Evolutionary conservation across 1,140 invertebrate species (phyloP), one percentile per base, ranked within the genome.

Genomic region (Drosophila ogumai): DNA sequence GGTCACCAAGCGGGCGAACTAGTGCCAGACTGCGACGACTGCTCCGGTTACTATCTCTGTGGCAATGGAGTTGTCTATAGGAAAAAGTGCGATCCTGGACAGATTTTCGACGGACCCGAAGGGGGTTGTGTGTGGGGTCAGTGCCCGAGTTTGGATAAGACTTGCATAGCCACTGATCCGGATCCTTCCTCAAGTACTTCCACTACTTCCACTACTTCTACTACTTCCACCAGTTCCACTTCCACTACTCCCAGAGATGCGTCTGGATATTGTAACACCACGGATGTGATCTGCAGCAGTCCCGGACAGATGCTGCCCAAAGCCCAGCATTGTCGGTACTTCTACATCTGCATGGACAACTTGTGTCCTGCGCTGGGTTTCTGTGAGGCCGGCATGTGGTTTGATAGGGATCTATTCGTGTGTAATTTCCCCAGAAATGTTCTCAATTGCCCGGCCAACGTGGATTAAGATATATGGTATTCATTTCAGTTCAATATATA

Each of bases 381-480:
- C 66, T 88, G 85, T 41, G 81, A 88, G 69, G 6, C 6, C 3
- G 85, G 85, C 31, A 69, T 9, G 13, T 90, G 85, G 85, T 88
- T 85, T 32, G 22, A 88, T 41, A 56, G 68, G 12, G 49, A 81
- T 6, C 17, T 6, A 3, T 84, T 67, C 13, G 73, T 84, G 15
- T 88, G 84, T n/a, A 63, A 78, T 47, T 81, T 34, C 6, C 61
- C 60, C 1, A 0, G 6, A 2, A 81, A 81, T 17, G 85, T 88
- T 12, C 13, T 1, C 5, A 90, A 88, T 46, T 88, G 84, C 65
- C 76, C 84, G 6, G 40, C 50, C 15, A 71, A 75, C 17, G 17
- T 17, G 25, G 84, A 87, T 59, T 87, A 75, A 59, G 13, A 19
- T 32, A 6, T 58, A 6, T 22, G 22, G 6, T 28, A 15, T 15